Conservation (phyloP, 2,888 invertebrate genomes). For the Coenonympha arcania region DNA sequence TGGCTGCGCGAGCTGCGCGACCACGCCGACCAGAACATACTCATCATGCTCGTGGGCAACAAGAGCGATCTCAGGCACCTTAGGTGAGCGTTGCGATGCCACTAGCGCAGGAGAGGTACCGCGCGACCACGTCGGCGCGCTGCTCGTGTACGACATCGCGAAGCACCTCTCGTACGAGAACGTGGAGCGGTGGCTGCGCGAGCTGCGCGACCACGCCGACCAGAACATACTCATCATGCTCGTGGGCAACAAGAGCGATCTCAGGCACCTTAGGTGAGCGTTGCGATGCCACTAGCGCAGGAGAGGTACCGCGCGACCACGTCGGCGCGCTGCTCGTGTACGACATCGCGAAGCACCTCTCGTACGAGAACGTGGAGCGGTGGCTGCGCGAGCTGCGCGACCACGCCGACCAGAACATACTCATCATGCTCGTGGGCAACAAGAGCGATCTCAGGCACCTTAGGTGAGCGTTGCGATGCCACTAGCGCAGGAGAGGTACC, state of each 20-base stretch:
- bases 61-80: slow-evolving; percentile 97
- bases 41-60: slow-evolving; percentile 87
- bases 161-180: slow-evolving; percentile 99
- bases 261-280: slow-evolving; percentile 87
- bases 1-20: slow-evolving; percentile 98
- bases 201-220: slow-evolving; percentile 98
- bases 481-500: slow-evolving; percentile 96
- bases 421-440: slow-evolving; percentile 87
- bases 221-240: slow-evolving; percentile 99
- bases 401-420: slow-evolving; percentile 99
- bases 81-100: no score
- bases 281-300: slow-evolving; percentile 61
- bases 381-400: slow-evolving; percentile 98
- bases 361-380: slow-evolving; percentile 99
- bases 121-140: slow-evolving; percentile 97
- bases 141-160: slow-evolving; percentile 99
- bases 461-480: no score
- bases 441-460: slow-evolving; percentile 97
- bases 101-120: slow-evolving; percentile 96
- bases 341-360: slow-evolving; percentile 99
- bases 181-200: slow-evolving; percentile 99
- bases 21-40: slow-evolving; percentile 99
- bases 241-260: slow-evolving; percentile 97
- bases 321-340: slow-evolving; percentile 98
- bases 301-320: slow-evolving; percentile 98